Percentiles rank a stretch among this genome's conserved stretches.
Evolutionary conservation across 2,797 vertebrate genomes (phyloP).

Genomic region (Darevskia nairensis): DNA sequence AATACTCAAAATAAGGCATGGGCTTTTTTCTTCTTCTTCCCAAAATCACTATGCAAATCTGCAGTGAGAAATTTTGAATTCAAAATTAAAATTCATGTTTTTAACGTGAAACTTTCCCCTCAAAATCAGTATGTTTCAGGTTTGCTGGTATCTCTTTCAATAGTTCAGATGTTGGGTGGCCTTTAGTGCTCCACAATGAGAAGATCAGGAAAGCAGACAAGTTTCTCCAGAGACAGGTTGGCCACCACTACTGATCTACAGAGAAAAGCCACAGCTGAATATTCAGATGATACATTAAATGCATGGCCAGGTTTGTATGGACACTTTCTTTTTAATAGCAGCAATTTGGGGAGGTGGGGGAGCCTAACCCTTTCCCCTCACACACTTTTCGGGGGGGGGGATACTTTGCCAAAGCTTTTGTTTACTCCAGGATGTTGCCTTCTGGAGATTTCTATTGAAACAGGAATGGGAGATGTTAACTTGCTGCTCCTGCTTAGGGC

Average conservation of each 20-base stretch:
- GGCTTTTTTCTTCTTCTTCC: too few relatives aligned
- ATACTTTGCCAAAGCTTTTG: background rate
- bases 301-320: background rate
- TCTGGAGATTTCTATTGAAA: background rate
- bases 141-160: background rate
- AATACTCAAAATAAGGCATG: too few relatives aligned
- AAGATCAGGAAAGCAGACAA: background rate
- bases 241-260: background rate
- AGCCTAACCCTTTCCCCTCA: background rate
- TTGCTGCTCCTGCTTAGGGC: background rate
- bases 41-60: background rate
- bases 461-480: background rate
- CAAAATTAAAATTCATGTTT: background rate
- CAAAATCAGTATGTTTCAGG: background rate
- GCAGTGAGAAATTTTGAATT: background rate
- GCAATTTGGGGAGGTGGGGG: background rate
- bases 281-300: conserved; percentile 25
- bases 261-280: conserved; percentile 47
- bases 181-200: background rate
- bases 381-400: background rate
- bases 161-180: background rate
- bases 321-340: background rate
- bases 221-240: background rate
- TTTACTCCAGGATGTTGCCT: background rate
- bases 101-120: background rate